Evolutionary conservation across 2,113 vertebrate genomes (phyloP).

Genomic region (Silurus glanis): DNA sequence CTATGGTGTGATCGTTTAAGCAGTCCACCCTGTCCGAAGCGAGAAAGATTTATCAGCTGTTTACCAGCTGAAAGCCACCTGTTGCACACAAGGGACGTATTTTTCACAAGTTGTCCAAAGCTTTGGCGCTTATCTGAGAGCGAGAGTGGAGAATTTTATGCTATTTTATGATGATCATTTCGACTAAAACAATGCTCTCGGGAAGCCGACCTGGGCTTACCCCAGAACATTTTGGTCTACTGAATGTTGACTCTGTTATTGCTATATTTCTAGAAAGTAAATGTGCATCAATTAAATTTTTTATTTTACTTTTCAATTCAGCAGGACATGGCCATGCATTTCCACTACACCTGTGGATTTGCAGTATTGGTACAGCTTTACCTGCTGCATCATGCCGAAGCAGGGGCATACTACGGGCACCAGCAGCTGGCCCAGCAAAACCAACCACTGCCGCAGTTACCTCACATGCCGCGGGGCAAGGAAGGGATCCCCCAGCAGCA

Average conservation of each 20-base stretch:
- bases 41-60: background rate
- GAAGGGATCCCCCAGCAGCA: constrained; percentile 82
- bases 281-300: background rate
- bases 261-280: background rate
- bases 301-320: constrained; percentile 21
- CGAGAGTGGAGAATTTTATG: background rate
- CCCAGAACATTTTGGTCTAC: background rate
- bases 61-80: background rate
- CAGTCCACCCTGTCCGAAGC: background rate
- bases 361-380: constrained; percentile 71
- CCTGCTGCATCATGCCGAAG: constrained; percentile 69
- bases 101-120: background rate
- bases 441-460: constrained; percentile 86
- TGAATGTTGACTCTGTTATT: background rate
- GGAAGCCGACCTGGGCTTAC: background rate
- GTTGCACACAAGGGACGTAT: background rate
- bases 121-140: background rate
- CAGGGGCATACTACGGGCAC: constrained; percentile 87
- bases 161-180: constrained; percentile 5
- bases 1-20: background rate
- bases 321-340: constrained; percentile 66
- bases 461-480: constrained; percentile 79
- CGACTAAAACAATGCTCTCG: background rate
- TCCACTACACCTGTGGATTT: constrained; percentile 67
- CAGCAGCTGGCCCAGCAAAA: constrained; percentile 85